Evolutionary conservation across 1,140 invertebrate genomes (phyloP).

Genomic region (Grapholita molesta): DNA sequence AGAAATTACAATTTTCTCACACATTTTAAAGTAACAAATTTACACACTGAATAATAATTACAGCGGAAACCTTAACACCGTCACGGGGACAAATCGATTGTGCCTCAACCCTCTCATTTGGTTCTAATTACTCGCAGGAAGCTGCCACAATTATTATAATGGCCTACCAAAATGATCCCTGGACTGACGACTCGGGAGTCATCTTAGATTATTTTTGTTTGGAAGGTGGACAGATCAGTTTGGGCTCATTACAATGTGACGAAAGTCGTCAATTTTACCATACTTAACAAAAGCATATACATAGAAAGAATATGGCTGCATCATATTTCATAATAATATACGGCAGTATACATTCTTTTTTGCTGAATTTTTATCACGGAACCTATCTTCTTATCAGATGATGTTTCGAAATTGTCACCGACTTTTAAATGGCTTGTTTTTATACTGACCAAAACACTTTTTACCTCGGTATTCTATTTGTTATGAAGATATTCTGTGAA

Average conservation of each 20-base stretch:
- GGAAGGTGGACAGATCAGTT: slow-evolving; percentile 30
- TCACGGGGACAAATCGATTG: slow-evolving; percentile 66
- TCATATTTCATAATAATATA: too few relatives aligned
- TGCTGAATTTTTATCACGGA: slow-evolving; percentile 8
- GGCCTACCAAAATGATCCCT: slow-evolving; percentile 41
- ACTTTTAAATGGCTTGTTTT: not conserved
- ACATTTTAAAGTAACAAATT: slow-evolving; percentile 7
- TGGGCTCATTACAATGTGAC: slow-evolving; percentile 22
- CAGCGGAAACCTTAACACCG: slow-evolving; percentile 57
- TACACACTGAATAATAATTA: slow-evolving; percentile 21
- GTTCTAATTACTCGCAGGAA: slow-evolving; percentile 64
- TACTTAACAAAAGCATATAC: not conserved
- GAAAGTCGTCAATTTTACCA: not conserved
- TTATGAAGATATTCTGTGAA: slow-evolving; percentile 32
- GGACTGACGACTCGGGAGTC: slow-evolving; percentile 34
- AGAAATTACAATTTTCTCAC: not conserved
- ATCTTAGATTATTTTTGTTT: slow-evolving; percentile 18
- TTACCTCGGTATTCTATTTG: slow-evolving; percentile 23
- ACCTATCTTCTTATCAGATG: not conserved
- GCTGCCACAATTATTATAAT: slow-evolving; percentile 58
- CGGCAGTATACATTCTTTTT: too few relatives aligned
- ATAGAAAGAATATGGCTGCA: too few relatives aligned
- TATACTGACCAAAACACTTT: not conserved
- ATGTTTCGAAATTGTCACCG: not conserved
- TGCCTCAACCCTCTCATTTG: slow-evolving; percentile 58